Conservation (phyloP, 1,140 invertebrate genomes). For the Trachymyrmex cornetzi region DNA sequence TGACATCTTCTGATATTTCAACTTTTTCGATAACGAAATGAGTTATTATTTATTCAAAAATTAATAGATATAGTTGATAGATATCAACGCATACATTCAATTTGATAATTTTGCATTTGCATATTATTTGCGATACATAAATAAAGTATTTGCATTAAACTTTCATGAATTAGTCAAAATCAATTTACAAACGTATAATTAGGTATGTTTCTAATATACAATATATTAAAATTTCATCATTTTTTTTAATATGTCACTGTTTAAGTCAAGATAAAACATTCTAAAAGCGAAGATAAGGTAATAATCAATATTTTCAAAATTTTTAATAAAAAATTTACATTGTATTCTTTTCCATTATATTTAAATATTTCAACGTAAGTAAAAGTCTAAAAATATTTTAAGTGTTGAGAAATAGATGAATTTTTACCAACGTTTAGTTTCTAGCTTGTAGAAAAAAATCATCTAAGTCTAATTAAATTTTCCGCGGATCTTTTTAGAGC, state of each 20-base stretch:
- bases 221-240: neutral
- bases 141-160: conserved; percentile 27
- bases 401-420: neutral
- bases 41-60: conserved; percentile 14
- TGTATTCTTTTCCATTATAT: neutral
- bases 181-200: conserved; percentile 14
- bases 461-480: neutral
- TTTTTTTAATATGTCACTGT: neutral
- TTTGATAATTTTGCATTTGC: conserved; percentile 28
- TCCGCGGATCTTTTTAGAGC: neutral
- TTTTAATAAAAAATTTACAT: neutral
- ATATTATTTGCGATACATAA: neutral
- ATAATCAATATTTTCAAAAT: neutral
- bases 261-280: neutral
- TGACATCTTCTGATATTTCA: neutral
- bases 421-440: neutral
- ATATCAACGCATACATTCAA: neutral
- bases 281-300: neutral
- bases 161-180: neutral
- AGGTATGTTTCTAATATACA: neutral
- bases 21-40: neutral
- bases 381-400: neutral
- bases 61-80: conserved; percentile 31
- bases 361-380: neutral
- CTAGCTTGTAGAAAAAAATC: neutral